A percentile compares a stretch with the other conserved stretches of the same genome.
These are phyloP conservation scores for Ara ararauna DNA, from an alignment of 2,797 vertebrate species.

Conservation along the genomic window DNA sequence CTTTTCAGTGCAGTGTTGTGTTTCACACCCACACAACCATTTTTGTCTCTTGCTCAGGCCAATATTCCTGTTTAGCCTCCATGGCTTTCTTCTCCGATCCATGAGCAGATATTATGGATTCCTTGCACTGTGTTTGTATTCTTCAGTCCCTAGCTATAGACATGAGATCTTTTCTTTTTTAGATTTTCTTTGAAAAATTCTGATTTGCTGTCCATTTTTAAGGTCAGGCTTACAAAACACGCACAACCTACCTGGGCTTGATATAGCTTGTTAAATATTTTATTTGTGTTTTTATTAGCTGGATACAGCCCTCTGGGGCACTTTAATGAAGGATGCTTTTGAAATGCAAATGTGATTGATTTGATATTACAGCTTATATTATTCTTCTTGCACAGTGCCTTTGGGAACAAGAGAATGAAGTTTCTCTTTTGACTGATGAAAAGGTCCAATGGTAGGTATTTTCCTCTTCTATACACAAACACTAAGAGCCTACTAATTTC, in stretches of 20 bases:
- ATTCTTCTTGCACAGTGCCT: slow-evolving; percentile 54
- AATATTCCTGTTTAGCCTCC: background rate
- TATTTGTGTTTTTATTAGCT: slow-evolving; percentile 60
- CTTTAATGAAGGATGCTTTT: slow-evolving; percentile 42
- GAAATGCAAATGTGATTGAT: slow-evolving; percentile 74
- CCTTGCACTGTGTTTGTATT: background rate
- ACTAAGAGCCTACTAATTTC: background rate
- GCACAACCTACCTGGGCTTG: background rate
- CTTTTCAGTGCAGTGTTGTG: background rate
- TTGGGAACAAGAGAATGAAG: slow-evolving; percentile 55
- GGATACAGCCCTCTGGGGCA: slow-evolving; percentile 13
- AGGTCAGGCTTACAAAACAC: slow-evolving; percentile 20
- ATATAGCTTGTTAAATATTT: slow-evolving; percentile 61
- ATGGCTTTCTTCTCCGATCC: background rate
- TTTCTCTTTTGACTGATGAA: slow-evolving; percentile 49
- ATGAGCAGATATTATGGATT: background rate
- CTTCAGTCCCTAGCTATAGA: background rate
- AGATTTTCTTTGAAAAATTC: background rate
- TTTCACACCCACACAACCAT: background rate
- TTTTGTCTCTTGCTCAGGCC: background rate
- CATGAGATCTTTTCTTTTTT: background rate
- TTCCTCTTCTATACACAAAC: background rate
- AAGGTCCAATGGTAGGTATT: background rate
- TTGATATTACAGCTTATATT: slow-evolving; percentile 58
- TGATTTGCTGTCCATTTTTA: slow-evolving; percentile 7